phyloP scores from a whole-genome alignment of 2,113 vertebrate genomes.

The Carassius gibelio region DNA sequence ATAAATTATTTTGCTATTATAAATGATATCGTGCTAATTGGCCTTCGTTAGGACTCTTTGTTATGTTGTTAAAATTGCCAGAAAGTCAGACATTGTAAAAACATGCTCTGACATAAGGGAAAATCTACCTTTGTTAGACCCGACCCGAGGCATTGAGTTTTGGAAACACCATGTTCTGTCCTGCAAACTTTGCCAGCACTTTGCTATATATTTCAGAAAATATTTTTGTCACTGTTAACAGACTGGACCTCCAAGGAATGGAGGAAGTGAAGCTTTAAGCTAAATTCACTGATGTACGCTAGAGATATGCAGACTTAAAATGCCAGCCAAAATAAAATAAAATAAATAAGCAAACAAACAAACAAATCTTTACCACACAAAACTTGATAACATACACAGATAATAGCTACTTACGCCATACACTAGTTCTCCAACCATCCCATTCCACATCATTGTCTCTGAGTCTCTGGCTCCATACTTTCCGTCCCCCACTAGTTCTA shows the following conservation, averaged over 20 bases:
- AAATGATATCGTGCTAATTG: not conserved
- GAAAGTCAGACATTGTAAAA: not conserved
- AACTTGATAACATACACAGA: not conserved
- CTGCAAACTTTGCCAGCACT: constrained; percentile 13
- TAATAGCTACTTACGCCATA: constrained; percentile 85
- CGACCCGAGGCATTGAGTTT: constrained; percentile 5
- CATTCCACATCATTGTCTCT: constrained; percentile 91
- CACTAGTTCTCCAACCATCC: constrained; percentile 98
- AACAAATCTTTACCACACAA: not conserved
- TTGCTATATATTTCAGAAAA: constrained; percentile 39
- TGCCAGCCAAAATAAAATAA: not conserved
- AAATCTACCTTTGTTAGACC: not conserved
- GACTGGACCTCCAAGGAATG: not conserved
- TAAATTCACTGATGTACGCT: not conserved
- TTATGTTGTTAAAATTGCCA: not conserved
- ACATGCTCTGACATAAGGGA: constrained; percentile 4
- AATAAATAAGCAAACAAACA: not conserved
- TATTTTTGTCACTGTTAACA: constrained; percentile 37
- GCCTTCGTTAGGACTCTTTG: not conserved
- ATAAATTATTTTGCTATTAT: not conserved
- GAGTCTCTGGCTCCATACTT: constrained; percentile 91
- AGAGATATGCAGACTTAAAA: not conserved
- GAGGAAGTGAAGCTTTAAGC: constrained; percentile 8
- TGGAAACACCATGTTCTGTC: constrained; percentile 17
- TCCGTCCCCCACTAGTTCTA: constrained; percentile 91